Percentiles rank a stretch among this genome's conserved stretches.
Conservation (phyloP, 2,113 vertebrate genomes). For the Shinisaurus crocodilurus region DNA sequence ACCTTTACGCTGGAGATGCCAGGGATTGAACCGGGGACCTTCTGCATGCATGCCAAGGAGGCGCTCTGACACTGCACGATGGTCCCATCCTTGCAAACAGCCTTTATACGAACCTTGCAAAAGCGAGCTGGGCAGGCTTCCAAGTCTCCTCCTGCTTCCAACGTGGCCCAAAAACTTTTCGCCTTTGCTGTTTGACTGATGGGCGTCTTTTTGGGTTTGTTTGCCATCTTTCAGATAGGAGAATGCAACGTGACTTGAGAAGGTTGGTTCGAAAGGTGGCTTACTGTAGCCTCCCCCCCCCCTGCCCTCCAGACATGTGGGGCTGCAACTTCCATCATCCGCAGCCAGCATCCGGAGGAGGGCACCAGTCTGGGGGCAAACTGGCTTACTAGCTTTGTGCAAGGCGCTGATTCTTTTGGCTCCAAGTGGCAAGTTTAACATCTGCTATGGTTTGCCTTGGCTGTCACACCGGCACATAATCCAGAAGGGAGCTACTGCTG, state of each 20-base stretch:
- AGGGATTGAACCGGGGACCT: neutral
- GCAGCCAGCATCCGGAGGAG: neutral
- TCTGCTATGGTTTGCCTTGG: neutral
- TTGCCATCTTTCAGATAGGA: neutral
- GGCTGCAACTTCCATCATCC: neutral
- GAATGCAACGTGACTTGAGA: neutral
- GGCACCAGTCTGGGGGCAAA: too few relatives aligned
- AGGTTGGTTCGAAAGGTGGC: neutral
- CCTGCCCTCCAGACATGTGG: neutral
- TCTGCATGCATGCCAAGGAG: neutral
- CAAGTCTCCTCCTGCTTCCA: neutral
- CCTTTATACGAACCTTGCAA: neutral
- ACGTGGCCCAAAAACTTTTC: neutral
- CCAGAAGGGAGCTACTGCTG: conserved; percentile 28
- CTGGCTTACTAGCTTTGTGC: neutral
- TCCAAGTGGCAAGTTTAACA: fast-evolving
- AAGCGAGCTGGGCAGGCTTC: neutral
- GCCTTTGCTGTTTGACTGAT: neutral
- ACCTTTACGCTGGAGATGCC: neutral
- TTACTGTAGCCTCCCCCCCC: neutral
- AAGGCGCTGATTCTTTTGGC: neutral
- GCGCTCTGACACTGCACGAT: too few relatives aligned
- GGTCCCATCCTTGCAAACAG: too few relatives aligned
- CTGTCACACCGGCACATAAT: neutral
- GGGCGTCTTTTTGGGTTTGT: neutral